Base-by-base conservation (phyloP, 2,113 vertebrate genomes). In the Leptodactylus fuscus region DNA sequence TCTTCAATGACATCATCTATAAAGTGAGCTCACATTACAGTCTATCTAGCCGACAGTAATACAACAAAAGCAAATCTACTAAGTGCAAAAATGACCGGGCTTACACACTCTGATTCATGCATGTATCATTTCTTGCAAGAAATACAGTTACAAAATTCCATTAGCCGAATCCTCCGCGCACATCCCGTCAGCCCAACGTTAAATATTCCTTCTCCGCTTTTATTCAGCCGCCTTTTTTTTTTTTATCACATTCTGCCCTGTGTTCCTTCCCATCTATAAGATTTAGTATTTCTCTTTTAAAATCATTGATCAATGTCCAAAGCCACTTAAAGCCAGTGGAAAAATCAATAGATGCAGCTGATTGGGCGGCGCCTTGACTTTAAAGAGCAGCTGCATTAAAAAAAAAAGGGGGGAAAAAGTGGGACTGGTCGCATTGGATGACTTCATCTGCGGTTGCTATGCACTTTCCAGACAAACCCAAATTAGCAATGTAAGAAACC, bases 201-300 rank as follows among this genome's bases (percentile, higher is more conserved):
- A 80, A 81, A 85, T 81, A 73, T 85, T 73, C 76, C 48, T 46
- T 60, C 36, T 60, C 2, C 12, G 22, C 27, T 71, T 82, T 32
- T 71, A 71, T 80, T 18, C 41, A 48, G 71, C 71, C 44, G 13
- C 29, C 51, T 87, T 81, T 88, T 77, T 85, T 88, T 87, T 89
- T 78, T 89, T 87, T 90, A 89, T 89, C 86, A 88, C 84, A 85
- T 82, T 24, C 36, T 73, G 76, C 84, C 76, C 77, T 79, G 51
- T 44, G 86, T 80, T 88, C 84, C 36, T 92, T 90, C 90, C 75
- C 87, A 81, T 89, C 79, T 81, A 88, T 88, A 89, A 87, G 87
- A 89, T 90, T 89, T 91, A 91, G 90, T 91, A 90, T 90, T 91
- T 91, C 85, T 87, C 87, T 89, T 89, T 91, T 88, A 90, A 88